phyloP scores from a whole-genome alignment of 1,140 invertebrate genomes.

The Bombus difficillimus region DNA sequence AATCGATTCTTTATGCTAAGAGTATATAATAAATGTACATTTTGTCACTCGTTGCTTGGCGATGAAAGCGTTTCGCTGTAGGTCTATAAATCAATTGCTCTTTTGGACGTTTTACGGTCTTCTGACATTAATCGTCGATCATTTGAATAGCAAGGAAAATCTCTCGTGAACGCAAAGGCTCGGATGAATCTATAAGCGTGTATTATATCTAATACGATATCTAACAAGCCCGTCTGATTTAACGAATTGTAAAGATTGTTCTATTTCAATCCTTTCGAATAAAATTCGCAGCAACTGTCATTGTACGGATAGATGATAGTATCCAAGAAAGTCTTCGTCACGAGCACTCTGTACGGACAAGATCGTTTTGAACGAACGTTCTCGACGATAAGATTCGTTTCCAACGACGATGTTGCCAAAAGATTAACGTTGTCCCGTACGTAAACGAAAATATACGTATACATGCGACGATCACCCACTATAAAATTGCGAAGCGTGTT shows the following conservation, averaged over 20 bases:
- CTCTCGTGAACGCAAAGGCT: background rate
- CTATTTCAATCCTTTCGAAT: background rate
- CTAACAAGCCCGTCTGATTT: background rate
- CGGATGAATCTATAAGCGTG: background rate
- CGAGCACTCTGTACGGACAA: background rate
- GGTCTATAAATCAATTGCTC: background rate
- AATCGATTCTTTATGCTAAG: background rate
- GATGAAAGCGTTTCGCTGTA: background rate
- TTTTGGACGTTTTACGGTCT: background rate
- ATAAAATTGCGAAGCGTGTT: background rate
- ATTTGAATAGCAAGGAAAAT: background rate
- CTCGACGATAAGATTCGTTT: background rate
- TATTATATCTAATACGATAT: no score
- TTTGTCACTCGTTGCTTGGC: background rate
- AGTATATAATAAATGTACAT: background rate
- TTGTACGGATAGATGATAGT: background rate
- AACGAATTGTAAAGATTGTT: background rate
- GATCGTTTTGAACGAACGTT: background rate
- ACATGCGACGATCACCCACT: slow-evolving; percentile 4
- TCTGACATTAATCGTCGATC: background rate
- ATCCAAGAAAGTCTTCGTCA: background rate
- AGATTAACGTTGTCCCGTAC: background rate
- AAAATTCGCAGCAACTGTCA: background rate
- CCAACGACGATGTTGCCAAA: no score
- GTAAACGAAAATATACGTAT: background rate